A percentile compares a stretch with the other conserved stretches of the same genome.
phyloP scores from a whole-genome alignment of 2,113 vertebrate genomes.

The Cinclus cinclus region DNA sequence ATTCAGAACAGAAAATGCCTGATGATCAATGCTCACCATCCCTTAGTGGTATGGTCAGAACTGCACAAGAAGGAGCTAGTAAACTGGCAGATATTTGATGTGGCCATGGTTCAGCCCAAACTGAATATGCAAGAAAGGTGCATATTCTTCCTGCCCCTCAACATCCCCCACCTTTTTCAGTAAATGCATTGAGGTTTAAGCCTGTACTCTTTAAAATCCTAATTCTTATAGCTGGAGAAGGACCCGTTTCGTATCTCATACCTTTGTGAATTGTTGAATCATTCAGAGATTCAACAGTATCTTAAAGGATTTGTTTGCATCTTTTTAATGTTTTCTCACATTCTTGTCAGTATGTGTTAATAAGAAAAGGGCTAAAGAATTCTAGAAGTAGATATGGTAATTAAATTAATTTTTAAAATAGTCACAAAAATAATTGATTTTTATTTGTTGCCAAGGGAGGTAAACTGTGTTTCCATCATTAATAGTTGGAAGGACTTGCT shows the following conservation, averaged over 20 bases:
- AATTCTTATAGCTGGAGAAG: not conserved
- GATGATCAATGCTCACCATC: not conserved
- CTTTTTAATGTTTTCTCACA: not conserved
- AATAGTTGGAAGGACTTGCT: not conserved
- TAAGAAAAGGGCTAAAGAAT: not conserved
- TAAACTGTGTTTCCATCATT: conserved; percentile 9
- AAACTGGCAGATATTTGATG: not conserved
- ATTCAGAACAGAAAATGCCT: not conserved
- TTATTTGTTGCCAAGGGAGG: not conserved
- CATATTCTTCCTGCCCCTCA: not conserved
- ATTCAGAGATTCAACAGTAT: not conserved
- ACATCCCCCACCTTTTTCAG: not conserved
- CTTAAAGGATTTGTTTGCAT: not conserved
- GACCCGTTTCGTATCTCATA: rapidly evolving
- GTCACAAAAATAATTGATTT: not conserved
- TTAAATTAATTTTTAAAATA: not conserved
- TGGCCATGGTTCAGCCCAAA: not conserved
- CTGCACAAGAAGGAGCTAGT: not conserved
- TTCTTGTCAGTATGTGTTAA: not conserved
- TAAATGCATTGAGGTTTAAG: not conserved
- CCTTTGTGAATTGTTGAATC: not conserved
- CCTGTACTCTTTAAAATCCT: not conserved
- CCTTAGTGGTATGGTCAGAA: not conserved
- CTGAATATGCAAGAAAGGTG: not conserved
- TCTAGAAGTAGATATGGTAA: not conserved